Base-by-base conservation (phyloP, 2,113 vertebrate genomes). In the Sinocyclocheilus maitianheensis region DNA sequence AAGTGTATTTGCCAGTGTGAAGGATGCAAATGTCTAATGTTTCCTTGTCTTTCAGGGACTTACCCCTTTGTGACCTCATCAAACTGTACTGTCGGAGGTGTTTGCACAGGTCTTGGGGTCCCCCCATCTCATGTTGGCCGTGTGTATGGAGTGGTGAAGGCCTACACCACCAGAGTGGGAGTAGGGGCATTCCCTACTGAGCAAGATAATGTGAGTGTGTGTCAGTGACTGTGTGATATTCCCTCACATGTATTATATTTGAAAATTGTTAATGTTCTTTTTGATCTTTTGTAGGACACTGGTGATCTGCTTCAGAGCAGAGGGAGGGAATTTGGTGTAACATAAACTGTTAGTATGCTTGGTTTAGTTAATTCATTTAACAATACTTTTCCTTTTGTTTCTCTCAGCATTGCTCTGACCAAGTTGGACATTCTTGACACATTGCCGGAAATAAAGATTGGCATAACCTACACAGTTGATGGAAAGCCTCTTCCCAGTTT, bases 1-100 rank as follows among this genome's bases (percentile, higher is more conserved):
- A 48, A 48, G 2, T 12, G 10, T 48, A 12, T 48, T 48, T 48
- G 2, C 2, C 11, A 48, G 69, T 72, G 69, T 72, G 20, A 72
- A 72, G 12, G n/a, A 53, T 46, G 7, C 2, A 26, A 24, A 77
- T 55, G 51, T 55, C 16, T 11, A 24, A 82, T 5, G 67, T 63
- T 63, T 37, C 22, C 37, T 40, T 72, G 5, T 51, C n/a, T 10
- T 26, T 69, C 79, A 94, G 96, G 95, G 22, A 96, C 95, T 0
- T 96, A 96, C 84, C 96, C 95, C 1, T 96, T 96, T 1, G 95
- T 96, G 87, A 96, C 95, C 0, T 96, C 95, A 1, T 95, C 95
- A 12, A 96, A 96, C 92, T 95, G 95, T 91, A 92, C 95, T 0
- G 95, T 96, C 10, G 94, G 95, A n/a, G 96, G 95, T 0, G 94